Conservation (phyloP, 37 sponge, comb jelly and placozoan genomes). For the Halichondria panicea region DNA sequence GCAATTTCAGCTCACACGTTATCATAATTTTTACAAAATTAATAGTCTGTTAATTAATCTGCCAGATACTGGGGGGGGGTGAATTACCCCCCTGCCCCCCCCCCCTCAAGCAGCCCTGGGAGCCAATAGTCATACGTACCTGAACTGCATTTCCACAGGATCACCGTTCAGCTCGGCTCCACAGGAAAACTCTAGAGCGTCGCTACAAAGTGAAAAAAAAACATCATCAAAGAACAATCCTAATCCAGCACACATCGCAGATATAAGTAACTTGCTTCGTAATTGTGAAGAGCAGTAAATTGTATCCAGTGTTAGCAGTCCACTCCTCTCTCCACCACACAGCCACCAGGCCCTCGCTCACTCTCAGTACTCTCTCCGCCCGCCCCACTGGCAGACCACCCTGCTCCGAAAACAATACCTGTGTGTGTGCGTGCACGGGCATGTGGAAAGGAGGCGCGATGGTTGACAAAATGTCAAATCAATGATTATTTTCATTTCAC, state of each 20-base stretch:
- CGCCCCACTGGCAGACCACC: slow-evolving; percentile 27
- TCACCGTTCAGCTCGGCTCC: slow-evolving; percentile 32
- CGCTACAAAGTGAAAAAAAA: slow-evolving; percentile 6
- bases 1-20: too few species aligned
- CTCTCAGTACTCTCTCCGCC: too few species aligned
- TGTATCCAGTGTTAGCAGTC: too few species aligned
- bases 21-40: too few species aligned
- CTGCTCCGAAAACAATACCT: slow-evolving; percentile 14
- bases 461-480: too few species aligned
- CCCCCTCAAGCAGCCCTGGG: too few species aligned
- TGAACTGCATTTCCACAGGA: slow-evolving; percentile 47
- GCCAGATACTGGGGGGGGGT: too few species aligned
- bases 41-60: too few species aligned
- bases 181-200: slow-evolving; percentile 12
- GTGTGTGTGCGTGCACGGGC: neutral
- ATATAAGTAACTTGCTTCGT: neutral
- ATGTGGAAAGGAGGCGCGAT: neutral
- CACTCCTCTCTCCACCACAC: slow-evolving; percentile 60
- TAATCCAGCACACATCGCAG: neutral
- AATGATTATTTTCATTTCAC: too few species aligned
- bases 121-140: too few species aligned
- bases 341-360: slow-evolving; percentile 36
- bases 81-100: too few species aligned
- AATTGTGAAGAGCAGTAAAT: slow-evolving; percentile 42
- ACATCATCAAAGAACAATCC: neutral